phyloP scores from a whole-genome alignment of 1,140 invertebrate species.

The Metopolophium dirhodum region DNA sequence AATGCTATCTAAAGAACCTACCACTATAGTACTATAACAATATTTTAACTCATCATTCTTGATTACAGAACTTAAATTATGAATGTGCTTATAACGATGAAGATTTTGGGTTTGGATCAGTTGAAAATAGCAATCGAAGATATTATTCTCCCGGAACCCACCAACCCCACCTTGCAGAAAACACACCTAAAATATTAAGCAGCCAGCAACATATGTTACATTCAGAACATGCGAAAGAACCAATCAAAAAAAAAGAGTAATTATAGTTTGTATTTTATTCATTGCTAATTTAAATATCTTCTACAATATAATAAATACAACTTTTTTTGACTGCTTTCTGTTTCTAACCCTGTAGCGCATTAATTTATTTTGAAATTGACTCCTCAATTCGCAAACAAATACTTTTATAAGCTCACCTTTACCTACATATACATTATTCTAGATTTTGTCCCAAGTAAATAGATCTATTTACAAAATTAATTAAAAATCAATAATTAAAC shows the following conservation, averaged over 20 bases:
- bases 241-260: constrained; percentile 2
- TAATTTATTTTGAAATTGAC: too few relatives aligned
- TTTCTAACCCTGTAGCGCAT: too few relatives aligned
- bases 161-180: background rate
- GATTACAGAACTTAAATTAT: constrained; percentile 18
- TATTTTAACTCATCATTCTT: background rate
- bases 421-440: too few relatives aligned
- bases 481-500: too few relatives aligned
- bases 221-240: background rate
- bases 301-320: too few relatives aligned
- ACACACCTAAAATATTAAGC: background rate
- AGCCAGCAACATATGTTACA: background rate
- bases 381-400: too few relatives aligned
- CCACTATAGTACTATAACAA: too few relatives aligned
- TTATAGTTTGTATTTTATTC: background rate
- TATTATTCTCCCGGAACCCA: background rate
- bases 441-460: too few relatives aligned
- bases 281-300: background rate
- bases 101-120: background rate
- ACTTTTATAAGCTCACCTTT: too few relatives aligned
- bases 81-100: constrained; percentile 17
- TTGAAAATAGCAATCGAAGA: constrained; percentile 28
- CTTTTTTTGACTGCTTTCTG: too few relatives aligned
- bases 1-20: too few relatives aligned
- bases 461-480: too few relatives aligned